Evolutionary conservation across 2,797 vertebrate genomes (phyloP).

Genomic region (Buceros bicornis): DNA sequence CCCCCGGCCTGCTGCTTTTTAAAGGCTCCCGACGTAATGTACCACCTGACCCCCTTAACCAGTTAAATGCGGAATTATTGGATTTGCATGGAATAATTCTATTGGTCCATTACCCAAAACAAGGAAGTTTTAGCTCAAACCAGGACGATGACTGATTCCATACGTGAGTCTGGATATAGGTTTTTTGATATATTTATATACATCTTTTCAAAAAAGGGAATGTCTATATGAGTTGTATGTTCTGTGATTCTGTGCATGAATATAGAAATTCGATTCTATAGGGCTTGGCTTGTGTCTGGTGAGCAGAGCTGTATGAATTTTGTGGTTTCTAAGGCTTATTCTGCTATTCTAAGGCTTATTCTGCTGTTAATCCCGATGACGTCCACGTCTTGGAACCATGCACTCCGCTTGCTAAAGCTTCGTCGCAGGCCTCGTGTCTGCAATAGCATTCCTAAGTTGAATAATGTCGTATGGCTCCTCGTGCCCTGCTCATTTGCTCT

Average conservation of each 20-base stretch:
- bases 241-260: not conserved
- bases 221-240: not conserved
- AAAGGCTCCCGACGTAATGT: too few relatives aligned
- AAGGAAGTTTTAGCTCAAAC: too few relatives aligned
- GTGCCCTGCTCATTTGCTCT: not conserved
- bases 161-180: fast-evolving
- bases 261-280: not conserved
- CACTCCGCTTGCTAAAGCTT: not conserved
- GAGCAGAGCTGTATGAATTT: not conserved
- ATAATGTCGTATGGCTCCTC: not conserved
- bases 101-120: too few relatives aligned
- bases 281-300: not conserved
- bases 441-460: not conserved
- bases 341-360: not conserved
- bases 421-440: not conserved
- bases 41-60: too few relatives aligned
- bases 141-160: too few relatives aligned
- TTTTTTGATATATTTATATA: not conserved
- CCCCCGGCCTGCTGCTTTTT: too few relatives aligned
- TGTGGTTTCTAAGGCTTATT: not conserved
- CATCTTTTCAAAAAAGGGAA: not conserved
- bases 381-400: not conserved
- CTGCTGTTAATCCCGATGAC: not conserved
- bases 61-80: too few relatives aligned
- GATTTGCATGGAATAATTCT: too few relatives aligned